These are phyloP conservation scores for Podiceps cristatus DNA, from an alignment of 2,113 vertebrate species.

Conservation along the genomic window DNA sequence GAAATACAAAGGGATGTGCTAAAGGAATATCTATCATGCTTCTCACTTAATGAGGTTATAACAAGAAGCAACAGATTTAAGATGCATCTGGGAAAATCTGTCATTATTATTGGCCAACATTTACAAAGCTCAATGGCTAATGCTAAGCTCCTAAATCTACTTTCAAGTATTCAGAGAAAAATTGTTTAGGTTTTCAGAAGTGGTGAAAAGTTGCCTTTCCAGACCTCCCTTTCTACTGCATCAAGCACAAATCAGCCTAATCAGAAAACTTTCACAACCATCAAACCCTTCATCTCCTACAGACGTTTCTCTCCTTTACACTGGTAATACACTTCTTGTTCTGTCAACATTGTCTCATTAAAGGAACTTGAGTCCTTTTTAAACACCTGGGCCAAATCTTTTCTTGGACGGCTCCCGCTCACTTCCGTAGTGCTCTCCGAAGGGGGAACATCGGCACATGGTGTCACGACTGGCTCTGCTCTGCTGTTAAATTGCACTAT, in stretches of 20 bases:
- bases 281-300: not conserved
- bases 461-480: not conserved
- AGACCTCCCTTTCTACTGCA: not conserved
- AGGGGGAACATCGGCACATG: not conserved
- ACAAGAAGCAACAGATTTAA: conserved; percentile 36
- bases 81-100: conserved; percentile 6
- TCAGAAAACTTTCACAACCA: not conserved
- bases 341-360: not conserved
- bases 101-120: not conserved
- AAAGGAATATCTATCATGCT: conserved; percentile 1
- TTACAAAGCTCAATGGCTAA: not conserved
- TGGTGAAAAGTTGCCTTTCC: conserved; percentile 8
- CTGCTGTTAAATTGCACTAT: not conserved
- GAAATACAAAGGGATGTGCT: conserved; percentile 12
- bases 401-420: not conserved
- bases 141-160: not conserved
- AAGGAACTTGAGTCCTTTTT: not conserved
- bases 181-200: not conserved
- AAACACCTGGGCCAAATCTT: not conserved
- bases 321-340: not conserved
- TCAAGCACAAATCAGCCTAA: not conserved
- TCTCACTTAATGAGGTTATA: conserved; percentile 3
- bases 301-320: not conserved
- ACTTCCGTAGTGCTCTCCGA: not conserved
- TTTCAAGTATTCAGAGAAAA: not conserved